Conservation (phyloP, 2,888 invertebrate species). For the Ligdia adustata region DNA sequence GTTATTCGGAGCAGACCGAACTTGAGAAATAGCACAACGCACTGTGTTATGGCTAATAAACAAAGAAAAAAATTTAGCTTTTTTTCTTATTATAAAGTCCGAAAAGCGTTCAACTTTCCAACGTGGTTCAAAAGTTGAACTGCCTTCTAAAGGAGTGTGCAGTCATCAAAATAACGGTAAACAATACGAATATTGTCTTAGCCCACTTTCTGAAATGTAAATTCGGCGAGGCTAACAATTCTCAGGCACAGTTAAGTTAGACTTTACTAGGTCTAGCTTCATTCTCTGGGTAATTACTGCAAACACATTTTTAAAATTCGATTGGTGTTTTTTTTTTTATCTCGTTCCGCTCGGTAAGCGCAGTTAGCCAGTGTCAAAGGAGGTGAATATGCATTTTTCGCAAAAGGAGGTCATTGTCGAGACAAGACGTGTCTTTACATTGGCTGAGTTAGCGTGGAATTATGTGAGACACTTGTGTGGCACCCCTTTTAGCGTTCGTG, state of each 20-base stretch:
- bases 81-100: too few relatives aligned
- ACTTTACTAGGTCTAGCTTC: neutral
- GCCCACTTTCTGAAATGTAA: constrained; percentile 25
- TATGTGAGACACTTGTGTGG: constrained; percentile 3
- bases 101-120: neutral
- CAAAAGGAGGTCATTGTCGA: constrained; percentile 12
- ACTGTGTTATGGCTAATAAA: too few relatives aligned
- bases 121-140: neutral
- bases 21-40: too few relatives aligned
- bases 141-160: constrained; percentile 4
- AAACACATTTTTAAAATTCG: too few relatives aligned
- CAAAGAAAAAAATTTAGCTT: too few relatives aligned
- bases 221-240: constrained; percentile 26
- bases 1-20: too few relatives aligned
- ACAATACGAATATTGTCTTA: constrained; percentile 25
- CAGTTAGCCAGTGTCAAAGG: neutral
- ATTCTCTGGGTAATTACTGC: neutral
- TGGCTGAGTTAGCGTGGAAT: constrained; percentile 8
- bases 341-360: neutral
- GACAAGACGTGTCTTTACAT: constrained; percentile 4
- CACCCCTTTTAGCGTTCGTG: neutral
- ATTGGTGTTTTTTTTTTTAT: neutral
- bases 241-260: constrained; percentile 15
- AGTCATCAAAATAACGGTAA: constrained; percentile 23
- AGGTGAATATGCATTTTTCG: constrained; percentile 4